Conservation (phyloP, 1,140 invertebrate genomes). For the Sycophaga agraensis region DNA sequence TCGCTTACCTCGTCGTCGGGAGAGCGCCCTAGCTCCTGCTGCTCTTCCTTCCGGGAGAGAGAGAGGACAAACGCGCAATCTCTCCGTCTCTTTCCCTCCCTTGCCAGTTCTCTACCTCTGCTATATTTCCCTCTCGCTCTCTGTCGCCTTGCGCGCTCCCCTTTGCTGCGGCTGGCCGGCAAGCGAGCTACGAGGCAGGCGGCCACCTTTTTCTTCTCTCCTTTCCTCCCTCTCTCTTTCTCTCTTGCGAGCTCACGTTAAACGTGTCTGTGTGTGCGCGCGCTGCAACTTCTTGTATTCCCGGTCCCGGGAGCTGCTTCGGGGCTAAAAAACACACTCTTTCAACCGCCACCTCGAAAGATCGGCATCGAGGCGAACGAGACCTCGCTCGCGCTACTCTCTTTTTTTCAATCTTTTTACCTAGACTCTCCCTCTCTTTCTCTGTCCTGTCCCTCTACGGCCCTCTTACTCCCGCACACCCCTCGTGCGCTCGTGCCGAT, state of each 20-base stretch:
- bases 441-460: neutral
- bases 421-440: neutral
- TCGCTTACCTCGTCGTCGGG: constrained; percentile 5
- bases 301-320: neutral
- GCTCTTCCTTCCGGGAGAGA: constrained; percentile 19
- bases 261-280: neutral
- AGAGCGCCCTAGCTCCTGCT: constrained; percentile 7
- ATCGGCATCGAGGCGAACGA: neutral
- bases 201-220: constrained; percentile 20
- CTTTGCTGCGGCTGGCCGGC: constrained; percentile 19
- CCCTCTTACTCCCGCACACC: neutral
- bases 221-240: neutral
- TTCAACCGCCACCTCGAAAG: constrained; percentile 11
- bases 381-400: neutral
- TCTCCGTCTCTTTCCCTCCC: constrained; percentile 20
- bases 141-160: constrained; percentile 2
- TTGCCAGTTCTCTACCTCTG: neutral
- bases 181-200: constrained; percentile 8
- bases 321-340: constrained; percentile 9
- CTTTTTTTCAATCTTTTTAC: constrained; percentile 14
- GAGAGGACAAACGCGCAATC: constrained; percentile 25
- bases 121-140: neutral
- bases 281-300: neutral
- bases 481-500: neutral
- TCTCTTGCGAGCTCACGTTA: neutral